These are phyloP conservation scores for Setophaga petechia DNA, from an alignment of 2,113 vertebrate species.

Conservation along the genomic window DNA sequence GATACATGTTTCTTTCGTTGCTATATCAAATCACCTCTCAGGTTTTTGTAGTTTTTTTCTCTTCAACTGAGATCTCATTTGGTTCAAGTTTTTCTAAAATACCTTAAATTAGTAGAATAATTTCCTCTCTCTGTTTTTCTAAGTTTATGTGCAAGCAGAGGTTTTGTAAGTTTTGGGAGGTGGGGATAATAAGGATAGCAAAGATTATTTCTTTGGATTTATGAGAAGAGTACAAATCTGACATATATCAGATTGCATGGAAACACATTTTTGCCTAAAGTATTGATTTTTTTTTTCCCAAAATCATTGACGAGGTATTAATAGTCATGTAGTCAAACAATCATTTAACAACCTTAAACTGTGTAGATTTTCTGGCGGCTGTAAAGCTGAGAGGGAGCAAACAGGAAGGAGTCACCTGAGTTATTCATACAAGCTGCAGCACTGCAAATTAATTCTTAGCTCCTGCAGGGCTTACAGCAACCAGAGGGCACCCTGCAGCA, in stretches of 20 bases:
- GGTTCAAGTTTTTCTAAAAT: background rate
- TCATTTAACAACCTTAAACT: background rate
- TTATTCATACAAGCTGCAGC: background rate
- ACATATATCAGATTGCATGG: background rate
- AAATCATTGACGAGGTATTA: background rate
- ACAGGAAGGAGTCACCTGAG: background rate
- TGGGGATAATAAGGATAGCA: rapidly evolving
- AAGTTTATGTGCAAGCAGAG: background rate
- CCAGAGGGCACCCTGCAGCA: background rate
- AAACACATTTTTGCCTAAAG: background rate
- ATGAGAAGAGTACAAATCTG: background rate
- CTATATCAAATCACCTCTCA: background rate
- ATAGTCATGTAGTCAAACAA: background rate
- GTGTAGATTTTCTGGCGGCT: background rate
- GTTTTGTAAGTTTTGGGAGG: background rate
- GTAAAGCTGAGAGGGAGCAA: background rate
- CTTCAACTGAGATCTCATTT: background rate
- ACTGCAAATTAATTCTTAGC: background rate
- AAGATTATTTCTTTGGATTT: background rate
- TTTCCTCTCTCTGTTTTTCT: background rate
- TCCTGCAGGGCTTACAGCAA: background rate
- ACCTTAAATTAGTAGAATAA: background rate
- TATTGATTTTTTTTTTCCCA: background rate
- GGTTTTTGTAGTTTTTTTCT: background rate
- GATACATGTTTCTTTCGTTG: background rate